Evolutionary conservation across 2,113 vertebrate genomes (phyloP).

Genomic region (Tamias sibiricus): DNA sequence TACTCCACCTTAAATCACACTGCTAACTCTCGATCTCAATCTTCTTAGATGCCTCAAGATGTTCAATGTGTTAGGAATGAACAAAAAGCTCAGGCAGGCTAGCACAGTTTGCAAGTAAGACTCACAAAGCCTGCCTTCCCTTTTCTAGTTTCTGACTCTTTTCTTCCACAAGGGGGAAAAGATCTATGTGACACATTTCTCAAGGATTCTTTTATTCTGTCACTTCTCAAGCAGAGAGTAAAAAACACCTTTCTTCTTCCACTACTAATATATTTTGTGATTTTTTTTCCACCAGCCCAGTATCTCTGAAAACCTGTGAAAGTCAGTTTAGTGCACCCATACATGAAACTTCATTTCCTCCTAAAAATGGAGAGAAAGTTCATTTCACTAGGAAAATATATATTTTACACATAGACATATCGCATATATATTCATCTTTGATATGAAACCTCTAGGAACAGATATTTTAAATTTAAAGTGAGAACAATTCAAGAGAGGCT

Average conservation of each 20-base stretch:
- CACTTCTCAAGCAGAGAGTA: slow-evolving; percentile 60
- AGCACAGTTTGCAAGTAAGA: slow-evolving; percentile 42
- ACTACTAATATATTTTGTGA: slow-evolving; percentile 64
- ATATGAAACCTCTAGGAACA: not conserved
- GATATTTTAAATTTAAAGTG: slow-evolving; percentile 23
- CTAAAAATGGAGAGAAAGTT: not conserved
- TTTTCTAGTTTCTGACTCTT: slow-evolving; percentile 52
- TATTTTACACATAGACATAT: not conserved
- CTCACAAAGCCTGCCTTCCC: slow-evolving; percentile 59
- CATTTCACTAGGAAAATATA: not conserved
- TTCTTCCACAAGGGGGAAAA: slow-evolving; percentile 31
- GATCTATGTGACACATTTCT: slow-evolving; percentile 57
- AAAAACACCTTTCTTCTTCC: slow-evolving; percentile 63
- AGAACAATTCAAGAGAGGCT: not conserved
- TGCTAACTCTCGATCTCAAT: not conserved
- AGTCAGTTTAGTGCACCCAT: not conserved
- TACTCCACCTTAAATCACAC: not conserved
- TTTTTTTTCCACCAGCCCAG: slow-evolving; percentile 49
- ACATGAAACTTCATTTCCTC: slow-evolving; percentile 2
- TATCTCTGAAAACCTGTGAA: slow-evolving; percentile 48
- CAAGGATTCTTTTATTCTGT: slow-evolving; percentile 75
- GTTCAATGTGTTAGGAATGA: slow-evolving; percentile 17
- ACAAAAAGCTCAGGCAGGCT: slow-evolving; percentile 50
- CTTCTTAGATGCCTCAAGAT: slow-evolving; percentile 41
- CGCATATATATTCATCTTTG: not conserved